phyloP scores from a whole-genome alignment of 2,888 invertebrate species.

The Glomeris marginata region DNA sequence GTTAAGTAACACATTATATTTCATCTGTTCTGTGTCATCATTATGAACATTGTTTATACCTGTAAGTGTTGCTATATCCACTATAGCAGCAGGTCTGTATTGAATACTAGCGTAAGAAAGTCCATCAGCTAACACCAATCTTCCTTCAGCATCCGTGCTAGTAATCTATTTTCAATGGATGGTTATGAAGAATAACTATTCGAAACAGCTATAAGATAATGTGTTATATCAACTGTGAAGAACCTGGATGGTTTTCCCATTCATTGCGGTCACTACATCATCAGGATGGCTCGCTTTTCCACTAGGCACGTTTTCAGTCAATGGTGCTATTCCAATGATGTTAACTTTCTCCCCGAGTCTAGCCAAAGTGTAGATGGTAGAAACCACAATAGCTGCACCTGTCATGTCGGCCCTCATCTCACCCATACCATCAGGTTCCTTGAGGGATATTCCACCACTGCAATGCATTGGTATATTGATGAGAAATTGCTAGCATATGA shows the following conservation, averaged over 20 bases:
- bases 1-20: too few species aligned
- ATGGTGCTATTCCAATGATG: slow-evolving; percentile 49
- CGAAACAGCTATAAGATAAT: too few species aligned
- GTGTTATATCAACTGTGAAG: neutral
- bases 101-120: slow-evolving; percentile 5
- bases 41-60: neutral
- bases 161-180: slow-evolving; percentile 1
- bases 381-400: slow-evolving; percentile 62
- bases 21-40: too few species aligned
- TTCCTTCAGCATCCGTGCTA: slow-evolving; percentile 17
- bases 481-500: too few species aligned
- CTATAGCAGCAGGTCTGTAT: slow-evolving; percentile 2
- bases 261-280: slow-evolving; percentile 57
- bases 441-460: slow-evolving; percentile 58
- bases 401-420: slow-evolving; percentile 73
- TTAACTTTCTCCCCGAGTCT: slow-evolving; percentile 53
- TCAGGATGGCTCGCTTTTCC: slow-evolving; percentile 63
- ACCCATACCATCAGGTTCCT: slow-evolving; percentile 43
- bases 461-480: neutral
- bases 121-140: slow-evolving; percentile 15
- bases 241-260: slow-evolving; percentile 53
- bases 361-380: slow-evolving; percentile 52
- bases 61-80: slow-evolving; percentile 16
- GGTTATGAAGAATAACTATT: too few species aligned
- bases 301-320: slow-evolving; percentile 66